phyloP scores from a whole-genome alignment of 2,797 vertebrate genomes.

The Anguilla megastoma region DNA sequence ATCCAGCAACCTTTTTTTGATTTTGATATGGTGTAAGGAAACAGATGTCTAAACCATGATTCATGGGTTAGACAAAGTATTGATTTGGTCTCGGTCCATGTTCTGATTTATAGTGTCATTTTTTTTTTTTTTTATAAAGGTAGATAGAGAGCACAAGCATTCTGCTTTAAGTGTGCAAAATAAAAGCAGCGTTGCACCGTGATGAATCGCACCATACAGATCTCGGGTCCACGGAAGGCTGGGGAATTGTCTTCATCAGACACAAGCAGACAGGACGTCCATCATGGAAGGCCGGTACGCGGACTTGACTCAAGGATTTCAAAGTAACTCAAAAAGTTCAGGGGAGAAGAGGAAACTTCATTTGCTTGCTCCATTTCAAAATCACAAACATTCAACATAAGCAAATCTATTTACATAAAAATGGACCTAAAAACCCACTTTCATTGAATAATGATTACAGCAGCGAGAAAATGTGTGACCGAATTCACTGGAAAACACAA shows the following conservation, averaged over 20 bases:
- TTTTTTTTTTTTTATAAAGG: constrained; percentile 62
- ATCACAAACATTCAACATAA: not conserved
- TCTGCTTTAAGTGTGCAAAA: constrained; percentile 61
- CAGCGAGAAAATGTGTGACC: not conserved
- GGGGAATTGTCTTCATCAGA: constrained; percentile 67
- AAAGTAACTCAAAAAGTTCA: constrained; percentile 25
- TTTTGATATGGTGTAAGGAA: constrained; percentile 58
- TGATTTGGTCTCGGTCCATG: constrained; percentile 61
- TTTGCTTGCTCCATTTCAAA: not conserved
- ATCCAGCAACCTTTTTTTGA: constrained; percentile 41
- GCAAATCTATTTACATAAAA: not conserved
- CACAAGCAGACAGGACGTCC: constrained; percentile 60
- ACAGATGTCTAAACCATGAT: constrained; percentile 60
- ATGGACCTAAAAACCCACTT: not conserved
- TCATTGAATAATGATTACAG: not conserved
- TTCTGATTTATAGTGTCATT: constrained; percentile 69
- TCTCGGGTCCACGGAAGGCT: constrained; percentile 47
- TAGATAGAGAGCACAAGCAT: constrained; percentile 53
- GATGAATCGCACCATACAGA: constrained; percentile 65
- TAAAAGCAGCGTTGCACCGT: constrained; percentile 54
- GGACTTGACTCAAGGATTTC: constrained; percentile 38
- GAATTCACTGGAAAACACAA: not conserved
- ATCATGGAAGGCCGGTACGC: constrained; percentile 50
- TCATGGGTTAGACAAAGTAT: constrained; percentile 64
- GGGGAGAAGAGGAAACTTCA: constrained; percentile 16